These are phyloP conservation scores for Drosophila kohkoa DNA, from an alignment of 1,140 invertebrate species.

Conservation along the genomic window DNA sequence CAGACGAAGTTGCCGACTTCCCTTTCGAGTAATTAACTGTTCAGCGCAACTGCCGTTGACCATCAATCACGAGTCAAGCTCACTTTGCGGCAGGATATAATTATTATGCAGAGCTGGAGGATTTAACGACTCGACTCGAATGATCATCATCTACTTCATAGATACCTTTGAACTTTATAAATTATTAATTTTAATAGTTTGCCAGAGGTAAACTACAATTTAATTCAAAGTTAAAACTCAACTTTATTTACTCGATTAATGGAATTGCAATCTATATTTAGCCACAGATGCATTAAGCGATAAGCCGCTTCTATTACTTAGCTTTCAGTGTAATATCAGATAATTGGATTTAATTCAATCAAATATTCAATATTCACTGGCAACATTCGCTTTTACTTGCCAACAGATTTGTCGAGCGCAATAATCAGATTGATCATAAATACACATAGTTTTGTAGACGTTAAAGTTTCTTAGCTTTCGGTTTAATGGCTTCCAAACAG, in stretches of 20 bases:
- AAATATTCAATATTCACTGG: background rate
- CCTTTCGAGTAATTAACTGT: slow-evolving; percentile 52
- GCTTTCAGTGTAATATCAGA: slow-evolving; percentile 3
- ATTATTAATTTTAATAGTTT: slow-evolving; percentile 11
- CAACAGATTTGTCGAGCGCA: background rate
- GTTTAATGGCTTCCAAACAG: background rate
- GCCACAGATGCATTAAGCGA: background rate
- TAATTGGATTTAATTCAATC: slow-evolving; percentile 2
- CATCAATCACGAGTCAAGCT: slow-evolving; percentile 62
- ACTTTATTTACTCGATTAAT: background rate
- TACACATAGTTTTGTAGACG: background rate
- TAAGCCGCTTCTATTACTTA: background rate
- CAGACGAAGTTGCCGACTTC: background rate
- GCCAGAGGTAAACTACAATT: background rate
- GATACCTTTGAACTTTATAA: background rate
- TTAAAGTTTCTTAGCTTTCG: background rate
- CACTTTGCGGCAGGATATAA: slow-evolving; percentile 25
- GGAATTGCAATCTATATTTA: slow-evolving; percentile 1
- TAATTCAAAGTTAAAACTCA: background rate
- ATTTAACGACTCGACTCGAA: background rate
- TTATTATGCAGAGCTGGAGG: slow-evolving; percentile 27
- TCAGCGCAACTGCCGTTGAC: slow-evolving; percentile 37
- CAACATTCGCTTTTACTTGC: background rate
- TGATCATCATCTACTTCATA: background rate
- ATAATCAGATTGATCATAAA: background rate